These are phyloP conservation scores for Lepas anatifera DNA, from an alignment of 2,888 invertebrate species.

Conservation along the genomic window DNA sequence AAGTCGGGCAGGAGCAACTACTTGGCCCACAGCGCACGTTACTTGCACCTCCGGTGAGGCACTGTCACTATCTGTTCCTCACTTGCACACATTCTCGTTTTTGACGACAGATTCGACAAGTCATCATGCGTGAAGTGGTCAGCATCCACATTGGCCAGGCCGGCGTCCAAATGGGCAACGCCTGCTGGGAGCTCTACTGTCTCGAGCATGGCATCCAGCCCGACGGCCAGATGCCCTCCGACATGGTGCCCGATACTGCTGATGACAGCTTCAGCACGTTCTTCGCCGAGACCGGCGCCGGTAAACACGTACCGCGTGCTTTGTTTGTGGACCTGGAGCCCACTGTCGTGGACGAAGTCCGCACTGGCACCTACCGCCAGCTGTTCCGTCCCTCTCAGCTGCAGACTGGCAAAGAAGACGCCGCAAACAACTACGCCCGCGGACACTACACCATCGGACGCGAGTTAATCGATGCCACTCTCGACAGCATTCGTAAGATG, in stretches of 20 bases:
- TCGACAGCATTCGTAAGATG: no score
- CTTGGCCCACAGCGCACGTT: no score
- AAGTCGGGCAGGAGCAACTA: no score
- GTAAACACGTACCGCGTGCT: constrained; percentile 88
- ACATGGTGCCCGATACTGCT: constrained; percentile 53
- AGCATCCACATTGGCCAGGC: constrained; percentile 40
- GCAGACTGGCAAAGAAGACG: constrained; percentile 93
- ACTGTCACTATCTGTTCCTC: no score
- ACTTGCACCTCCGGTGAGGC: no score
- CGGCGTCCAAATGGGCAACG: no score
- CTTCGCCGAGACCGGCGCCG: constrained; percentile 87
- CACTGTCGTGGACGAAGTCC: constrained; percentile 88
- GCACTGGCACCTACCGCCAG: constrained; percentile 87
- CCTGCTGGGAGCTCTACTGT: no score
- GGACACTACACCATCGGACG: constrained; percentile 91
- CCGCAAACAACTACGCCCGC: constrained; percentile 94
- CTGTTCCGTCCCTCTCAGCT: constrained; percentile 96
- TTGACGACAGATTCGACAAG: no score
- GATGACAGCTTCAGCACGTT: constrained; percentile 89
- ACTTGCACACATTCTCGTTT: no score
- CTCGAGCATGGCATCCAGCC: no score
- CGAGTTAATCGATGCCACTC: no score
- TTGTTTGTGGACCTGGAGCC: constrained; percentile 94
- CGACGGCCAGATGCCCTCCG: constrained; percentile 29
- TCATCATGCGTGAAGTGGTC: constrained; percentile 37